Conservation (phyloP, 2,113 vertebrate species). For the Glaucomys volans region DNA sequence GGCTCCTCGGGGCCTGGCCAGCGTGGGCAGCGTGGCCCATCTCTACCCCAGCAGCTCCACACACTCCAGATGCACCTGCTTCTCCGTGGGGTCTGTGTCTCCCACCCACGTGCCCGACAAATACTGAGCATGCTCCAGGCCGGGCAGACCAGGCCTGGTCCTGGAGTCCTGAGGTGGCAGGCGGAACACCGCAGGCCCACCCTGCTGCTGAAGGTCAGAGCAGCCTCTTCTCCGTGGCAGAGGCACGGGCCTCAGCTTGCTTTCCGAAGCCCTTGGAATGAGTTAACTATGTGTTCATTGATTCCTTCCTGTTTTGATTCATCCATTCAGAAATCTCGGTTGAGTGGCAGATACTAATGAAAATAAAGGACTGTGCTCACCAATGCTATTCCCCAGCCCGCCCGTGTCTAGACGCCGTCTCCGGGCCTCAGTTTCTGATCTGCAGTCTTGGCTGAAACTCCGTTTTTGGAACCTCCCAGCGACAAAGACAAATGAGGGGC, state of each 20-base stretch:
- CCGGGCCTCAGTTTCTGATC: background rate
- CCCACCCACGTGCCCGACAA: fast-evolving
- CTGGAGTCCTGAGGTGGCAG: background rate
- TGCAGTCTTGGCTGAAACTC: background rate
- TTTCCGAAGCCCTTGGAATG: background rate
- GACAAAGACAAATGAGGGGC: slow-evolving; percentile 12
- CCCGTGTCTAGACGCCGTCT: background rate
- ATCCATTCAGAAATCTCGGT: background rate
- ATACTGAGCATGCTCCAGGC: fast-evolving
- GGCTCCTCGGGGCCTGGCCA: fast-evolving
- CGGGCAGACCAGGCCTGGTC: fast-evolving
- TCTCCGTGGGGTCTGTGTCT: background rate
- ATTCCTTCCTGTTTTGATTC: background rate
- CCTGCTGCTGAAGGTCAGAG: fast-evolving
- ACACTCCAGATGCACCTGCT: background rate
- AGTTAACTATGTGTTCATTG: fast-evolving
- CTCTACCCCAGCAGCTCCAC: background rate
- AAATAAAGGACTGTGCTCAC: background rate
- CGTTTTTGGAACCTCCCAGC: background rate
- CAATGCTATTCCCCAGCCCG: fast-evolving
- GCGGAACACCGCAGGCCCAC: fast-evolving
- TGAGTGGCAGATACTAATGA: background rate
- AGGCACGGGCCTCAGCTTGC: fast-evolving
- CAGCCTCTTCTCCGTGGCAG: background rate
- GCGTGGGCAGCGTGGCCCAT: fast-evolving